Base-by-base conservation (phyloP, 2,888 invertebrate species). In the Argynnis bischoffii region DNA sequence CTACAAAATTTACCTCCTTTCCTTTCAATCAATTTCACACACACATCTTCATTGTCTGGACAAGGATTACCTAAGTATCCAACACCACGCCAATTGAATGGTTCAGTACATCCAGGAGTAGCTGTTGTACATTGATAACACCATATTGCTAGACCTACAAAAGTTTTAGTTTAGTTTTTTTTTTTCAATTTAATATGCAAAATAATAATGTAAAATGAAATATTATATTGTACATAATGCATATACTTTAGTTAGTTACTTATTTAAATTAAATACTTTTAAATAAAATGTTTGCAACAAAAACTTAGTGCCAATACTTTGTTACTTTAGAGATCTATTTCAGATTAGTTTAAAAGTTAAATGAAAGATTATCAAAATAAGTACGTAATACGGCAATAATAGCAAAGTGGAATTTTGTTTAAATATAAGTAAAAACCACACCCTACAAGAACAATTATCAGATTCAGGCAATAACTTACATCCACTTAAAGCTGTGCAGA, bases 81-180 rank as follows among this genome's bases (percentile, higher is more conserved):
- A 26, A 94, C 86, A 1, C 94, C 94, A 66, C 95, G 93, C 97
- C 98, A 98, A 82, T 97, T 97, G 75, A 98, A 96, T 1, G 95
- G 95, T 51, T 95, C 95, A 18, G 95, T 96, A 88, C 98, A 98
- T 2, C 98, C 98, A 21, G 98, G 98, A 63, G 96, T 96, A 8
- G 97, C 97, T 8, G 97, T 96, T 18, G 96, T 97, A 83, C 98
- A 98, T 81, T 96, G 95, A 80, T 98, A 98, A 84, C 98, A 98
- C 95, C 97, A 97, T 79, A 97, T 91, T 51, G 95, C 94, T 57
- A 91, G 81, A 76, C 94, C 95, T 95, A 70, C 6, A 76, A 75
- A 64, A 46, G 64, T 35, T 66, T 6, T 14, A 26, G 6, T 13
- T 26, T 26, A 1, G 4, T 4, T 1, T 35, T 35, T 3, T 35